Base-by-base conservation (phyloP, 1,140 invertebrate species). In the Lordiphosa stackelbergi region DNA sequence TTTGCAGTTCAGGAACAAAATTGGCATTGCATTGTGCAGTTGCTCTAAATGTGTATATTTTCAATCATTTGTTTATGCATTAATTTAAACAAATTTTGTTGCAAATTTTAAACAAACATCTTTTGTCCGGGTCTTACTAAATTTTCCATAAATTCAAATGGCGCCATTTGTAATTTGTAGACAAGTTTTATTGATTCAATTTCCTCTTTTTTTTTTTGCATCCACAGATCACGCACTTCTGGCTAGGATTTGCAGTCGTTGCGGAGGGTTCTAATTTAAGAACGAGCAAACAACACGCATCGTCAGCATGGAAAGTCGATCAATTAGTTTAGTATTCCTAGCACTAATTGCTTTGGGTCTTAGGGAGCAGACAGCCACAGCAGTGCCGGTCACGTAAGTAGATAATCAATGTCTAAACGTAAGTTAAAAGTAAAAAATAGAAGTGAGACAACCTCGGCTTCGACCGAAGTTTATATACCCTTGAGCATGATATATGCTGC, bases 301-400 rank as follows among this genome's bases (percentile, higher is more conserved):
- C 28, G 10, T 12, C 7, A 12, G 8, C 35, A 61, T 38, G 41
- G 47, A 64, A 38, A 40, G 51, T 66, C 61, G 47, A 37, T 60
- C 71, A 56, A 62, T 75, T 36, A 46, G 55, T 48, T 49, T 65
- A 34, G 34, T 65, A 13, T 59, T 69, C 40, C 46, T 83, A 53
- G 53, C 62, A 41, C 52, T 81, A 71, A 75, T 81, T 75, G 68
- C 49, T 5, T n/a, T 72, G 46, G 38, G 46, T 8, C 53, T 69
- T 10, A 59, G 60, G 56, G 60, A 60, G 19, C 41, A 55, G 24
- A 38, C 53, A 36, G 36, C 28, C 6, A 22, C 41, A 5, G 71
- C 70, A 10, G 43, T 43, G 2, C 41, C 38, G 28, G 68, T 83
- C 59, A 49, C 75, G 75, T 79, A 71, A 81, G 75, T 81, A 51